Percentiles rank a stretch among this genome's conserved stretches.
These are phyloP conservation scores for Cheilosia impressa DNA, from an alignment of 2,888 invertebrate species.

Conservation along the genomic window DNA sequence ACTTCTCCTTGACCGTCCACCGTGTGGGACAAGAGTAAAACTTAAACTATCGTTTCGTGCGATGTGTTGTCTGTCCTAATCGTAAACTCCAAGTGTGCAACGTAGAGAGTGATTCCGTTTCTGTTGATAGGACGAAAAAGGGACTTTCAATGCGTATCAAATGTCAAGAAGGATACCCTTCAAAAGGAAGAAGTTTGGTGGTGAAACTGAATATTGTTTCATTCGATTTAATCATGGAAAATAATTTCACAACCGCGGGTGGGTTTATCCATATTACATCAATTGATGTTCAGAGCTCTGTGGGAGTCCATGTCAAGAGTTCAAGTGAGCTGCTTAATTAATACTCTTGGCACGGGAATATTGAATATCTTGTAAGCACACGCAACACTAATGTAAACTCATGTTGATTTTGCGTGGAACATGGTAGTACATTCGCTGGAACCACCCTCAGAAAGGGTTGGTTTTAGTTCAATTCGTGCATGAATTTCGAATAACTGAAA, in stretches of 20 bases:
- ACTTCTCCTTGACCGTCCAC: too few species aligned
- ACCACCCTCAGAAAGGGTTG: background rate
- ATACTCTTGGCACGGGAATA: background rate
- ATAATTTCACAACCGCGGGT: too few species aligned
- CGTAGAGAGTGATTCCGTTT: slow-evolving; percentile 6
- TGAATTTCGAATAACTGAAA: background rate
- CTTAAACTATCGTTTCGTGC: background rate
- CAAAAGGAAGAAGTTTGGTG: background rate
- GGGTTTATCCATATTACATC: too few species aligned
- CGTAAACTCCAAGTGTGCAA: background rate
- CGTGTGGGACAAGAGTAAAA: background rate
- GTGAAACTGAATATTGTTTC: too few species aligned
- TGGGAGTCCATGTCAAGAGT: background rate
- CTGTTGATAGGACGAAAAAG: background rate
- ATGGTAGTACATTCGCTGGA: slow-evolving; percentile 5
- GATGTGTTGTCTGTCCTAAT: background rate
- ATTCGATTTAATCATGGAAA: too few species aligned
- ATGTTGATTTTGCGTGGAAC: slow-evolving; percentile 36
- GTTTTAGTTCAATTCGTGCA: background rate
- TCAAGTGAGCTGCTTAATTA: slow-evolving; percentile 13
- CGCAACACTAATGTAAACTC: slow-evolving; percentile 21
- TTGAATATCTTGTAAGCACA: slow-evolving; percentile 27
- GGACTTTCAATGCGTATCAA: background rate
- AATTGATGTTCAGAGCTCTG: background rate
- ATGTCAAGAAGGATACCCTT: too few species aligned